phyloP scores from a whole-genome alignment of 2,797 vertebrate genomes.

The Myoxocephalus aenaeus region DNA sequence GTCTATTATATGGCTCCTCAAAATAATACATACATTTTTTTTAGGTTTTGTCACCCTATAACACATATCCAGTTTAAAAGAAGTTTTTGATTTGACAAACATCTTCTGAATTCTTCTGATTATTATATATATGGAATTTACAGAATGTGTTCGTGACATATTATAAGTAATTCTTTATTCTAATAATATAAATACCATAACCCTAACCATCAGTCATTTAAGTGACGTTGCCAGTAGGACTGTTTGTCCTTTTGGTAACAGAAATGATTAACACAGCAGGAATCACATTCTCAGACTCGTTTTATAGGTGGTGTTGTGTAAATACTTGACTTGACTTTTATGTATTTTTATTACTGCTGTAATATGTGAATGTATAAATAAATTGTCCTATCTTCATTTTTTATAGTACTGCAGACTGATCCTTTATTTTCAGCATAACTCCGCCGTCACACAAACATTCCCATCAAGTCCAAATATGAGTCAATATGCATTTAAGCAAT shows the following conservation, averaged over 20 bases:
- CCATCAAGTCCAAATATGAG: neutral
- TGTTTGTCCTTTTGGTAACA: neutral
- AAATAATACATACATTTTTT: neutral
- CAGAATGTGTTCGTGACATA: neutral
- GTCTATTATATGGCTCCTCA: neutral
- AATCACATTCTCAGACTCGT: neutral
- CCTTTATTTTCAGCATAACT: neutral
- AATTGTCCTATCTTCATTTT: slow-evolving; percentile 2
- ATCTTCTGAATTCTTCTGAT: neutral
- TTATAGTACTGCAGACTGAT: neutral
- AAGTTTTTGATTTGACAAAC: neutral
- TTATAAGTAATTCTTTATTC: neutral
- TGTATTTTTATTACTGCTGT: slow-evolving; percentile 8
- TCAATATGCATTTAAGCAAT: slow-evolving; percentile 6
- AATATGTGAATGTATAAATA: slow-evolving; percentile 36
- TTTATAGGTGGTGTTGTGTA: neutral
- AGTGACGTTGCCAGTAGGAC: neutral
- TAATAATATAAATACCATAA: neutral
- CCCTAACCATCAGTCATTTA: neutral
- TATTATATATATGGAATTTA: neutral
- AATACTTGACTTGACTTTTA: neutral
- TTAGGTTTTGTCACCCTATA: neutral
- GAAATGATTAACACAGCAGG: neutral
- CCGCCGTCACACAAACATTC: neutral
- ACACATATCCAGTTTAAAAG: neutral